Base-by-base conservation (phyloP, 2,113 vertebrate species). In the Oceanodroma tethys region DNA sequence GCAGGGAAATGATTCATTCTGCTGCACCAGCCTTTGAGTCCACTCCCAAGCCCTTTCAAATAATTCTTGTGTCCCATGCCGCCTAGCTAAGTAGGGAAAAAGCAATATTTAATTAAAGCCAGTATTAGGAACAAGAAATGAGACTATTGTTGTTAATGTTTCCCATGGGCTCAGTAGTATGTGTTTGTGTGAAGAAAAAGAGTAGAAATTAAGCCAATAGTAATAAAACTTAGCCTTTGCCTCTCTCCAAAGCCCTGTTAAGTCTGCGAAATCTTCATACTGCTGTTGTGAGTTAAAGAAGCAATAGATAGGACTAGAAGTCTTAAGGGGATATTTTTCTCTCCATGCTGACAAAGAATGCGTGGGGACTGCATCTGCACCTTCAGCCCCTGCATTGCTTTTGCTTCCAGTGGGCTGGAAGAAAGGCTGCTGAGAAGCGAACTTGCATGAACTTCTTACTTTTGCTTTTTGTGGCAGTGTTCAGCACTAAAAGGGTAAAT, bases 141-240 rank as follows among this genome's bases (percentile, higher is more conserved):
- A 94, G 45, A 36, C 53, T 68, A 17, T 21, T 74, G 30, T 58
- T 81, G 55, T 50, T 80, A 76, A 85, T 85, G n/a, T 80, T 92
- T 90, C 87, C 79, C 29, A 3, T 55, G 79, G 42, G 81, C 32
- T 50, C 66, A 19, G 10, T 50, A 68, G 13, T 26, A 47, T 26
- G 21, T 43, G n/a, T 70, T 87, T 73, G 42, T 75, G 48, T 29
- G 53, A 82, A 87, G 78, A 84, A 76, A 92, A 71, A 40, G 56
- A 88, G 78, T 70, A 84, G 81, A 91, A 96, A 94, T 93, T 94
- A 95, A 95, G 48, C 13, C 30, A 71, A 76, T 90, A 85, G 76
- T 60, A 76, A 83, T 92, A 95, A 93, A 93, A 76, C 38, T 88
- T 86, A 76, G 15, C 75, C 88, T 87, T 96, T 85, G 40, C 25